A percentile compares a stretch with the other conserved stretches of the same genome.
phyloP scores from a whole-genome alignment of 2,113 vertebrate species.

The Antechinus flavipes region DNA sequence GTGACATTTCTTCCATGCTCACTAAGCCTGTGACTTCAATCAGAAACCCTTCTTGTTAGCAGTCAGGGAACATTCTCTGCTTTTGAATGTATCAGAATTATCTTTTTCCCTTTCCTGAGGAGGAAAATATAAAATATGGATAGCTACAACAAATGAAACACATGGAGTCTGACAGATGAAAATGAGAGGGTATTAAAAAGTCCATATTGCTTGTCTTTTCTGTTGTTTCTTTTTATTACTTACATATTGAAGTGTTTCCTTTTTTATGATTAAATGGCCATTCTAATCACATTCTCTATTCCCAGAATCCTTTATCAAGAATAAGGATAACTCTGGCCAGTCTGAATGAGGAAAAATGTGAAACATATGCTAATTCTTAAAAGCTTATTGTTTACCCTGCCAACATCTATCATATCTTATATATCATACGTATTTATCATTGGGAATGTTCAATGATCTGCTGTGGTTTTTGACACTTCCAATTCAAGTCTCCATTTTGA shows the following conservation, averaged over 20 bases:
- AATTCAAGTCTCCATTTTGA: neutral
- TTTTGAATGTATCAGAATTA: slow-evolving; percentile 54
- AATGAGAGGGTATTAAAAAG: neutral
- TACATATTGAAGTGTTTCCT: slow-evolving; percentile 54
- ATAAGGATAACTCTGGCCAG: slow-evolving; percentile 50
- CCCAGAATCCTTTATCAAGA: slow-evolving; percentile 62
- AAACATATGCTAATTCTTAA: slow-evolving; percentile 64
- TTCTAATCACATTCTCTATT: slow-evolving; percentile 48
- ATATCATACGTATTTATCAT: slow-evolving; percentile 1
- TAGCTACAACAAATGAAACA: slow-evolving; percentile 36
- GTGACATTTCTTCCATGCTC: slow-evolving; percentile 61
- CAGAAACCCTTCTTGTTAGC: slow-evolving; percentile 45
- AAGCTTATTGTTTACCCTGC: slow-evolving; percentile 51
- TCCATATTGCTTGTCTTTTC: slow-evolving; percentile 45
- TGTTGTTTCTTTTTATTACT: slow-evolving; percentile 46
- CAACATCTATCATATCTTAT: slow-evolving; percentile 3
- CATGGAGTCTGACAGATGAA: neutral
- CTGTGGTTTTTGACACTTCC: neutral
- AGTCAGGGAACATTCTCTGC: slow-evolving; percentile 45
- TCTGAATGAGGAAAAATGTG: slow-evolving; percentile 54
- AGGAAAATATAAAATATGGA: slow-evolving; percentile 29
- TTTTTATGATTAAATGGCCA: slow-evolving; percentile 50
- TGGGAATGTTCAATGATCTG: slow-evolving; percentile 15
- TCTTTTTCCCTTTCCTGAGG: neutral
- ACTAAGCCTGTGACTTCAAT: neutral